Base-by-base conservation (phyloP, 53 echinoderm and acorn worm genomes). In the Astropecten irregularis region DNA sequence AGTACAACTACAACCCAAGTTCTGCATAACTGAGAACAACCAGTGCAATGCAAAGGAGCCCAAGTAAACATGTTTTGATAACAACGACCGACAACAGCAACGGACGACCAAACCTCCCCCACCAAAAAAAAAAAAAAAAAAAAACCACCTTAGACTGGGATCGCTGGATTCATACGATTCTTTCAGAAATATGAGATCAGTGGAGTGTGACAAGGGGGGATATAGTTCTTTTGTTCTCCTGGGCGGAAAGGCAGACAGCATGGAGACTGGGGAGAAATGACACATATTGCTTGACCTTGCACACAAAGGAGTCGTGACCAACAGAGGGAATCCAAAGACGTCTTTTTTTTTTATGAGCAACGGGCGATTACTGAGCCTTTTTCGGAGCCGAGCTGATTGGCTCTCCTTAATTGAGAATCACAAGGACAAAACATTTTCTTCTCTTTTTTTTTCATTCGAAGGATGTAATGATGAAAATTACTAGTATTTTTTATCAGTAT, bases 221-320 rank as follows among this genome's bases (percentile, higher is more conserved):
- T 30, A 59, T 30, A 4, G 47, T 46, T 33, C 39, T 47, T 18
- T 60, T 60, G 42, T 44, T 47, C 34, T 79, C 47, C 21, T 30
- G n/a, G 2, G 44, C 25, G 13, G 27, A 18, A 2, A 10, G 16
- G 28, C 61, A 79, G 79, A 79, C 79, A 58, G 62, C 44, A 15
- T 34, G 79, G 79, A 79, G 79, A 62, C 79, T 0, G 9, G 7
- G 42, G 31, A 59, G 25, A 76, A 77, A 62, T 29, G 79, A 31
- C 79, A 19, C 38, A 39, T 62, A 33, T 27, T 62, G 79, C 79
- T 79, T 79, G 79, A 62, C 49, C 79, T 79, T 48, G 33, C 33
- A 15, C 3, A 60, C 61, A 79, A 79, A 79, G 62, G 47, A 9
- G 16, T 60, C 31, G 23, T 9, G 67, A 67, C 40, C 60, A 60